Evolutionary conservation across 1,140 invertebrate genomes (phyloP).

Genomic region (Carposina sasakii): DNA sequence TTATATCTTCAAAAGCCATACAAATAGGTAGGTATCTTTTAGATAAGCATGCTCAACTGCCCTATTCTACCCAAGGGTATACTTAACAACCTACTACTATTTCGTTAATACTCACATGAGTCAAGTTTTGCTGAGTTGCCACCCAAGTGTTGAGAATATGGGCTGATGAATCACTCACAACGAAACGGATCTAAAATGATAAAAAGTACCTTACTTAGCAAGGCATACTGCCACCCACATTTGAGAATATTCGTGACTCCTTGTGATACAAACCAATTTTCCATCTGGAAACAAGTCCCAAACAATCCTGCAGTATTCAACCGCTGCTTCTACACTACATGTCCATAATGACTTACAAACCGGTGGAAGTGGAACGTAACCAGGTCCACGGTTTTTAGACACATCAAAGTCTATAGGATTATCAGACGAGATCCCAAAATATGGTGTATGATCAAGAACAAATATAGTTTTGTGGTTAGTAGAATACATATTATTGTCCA

Average conservation of each 20-base stretch:
- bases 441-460: conserved; percentile 93
- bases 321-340: conserved; percentile 91
- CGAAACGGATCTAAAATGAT: conserved; percentile 82
- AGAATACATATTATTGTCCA: conserved; percentile 63
- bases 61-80: too few species aligned
- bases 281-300: conserved; percentile 95
- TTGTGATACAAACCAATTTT: conserved; percentile 79
- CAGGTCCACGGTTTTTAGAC: conserved; percentile 78
- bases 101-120: conserved; percentile 85
- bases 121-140: conserved; percentile 85
- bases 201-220: conserved; percentile 9
- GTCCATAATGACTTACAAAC: conserved; percentile 96
- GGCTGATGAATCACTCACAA: conserved; percentile 86
- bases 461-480: conserved; percentile 95
- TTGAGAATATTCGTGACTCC: too few species aligned
- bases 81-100: too few species aligned
- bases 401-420: conserved; percentile 92
- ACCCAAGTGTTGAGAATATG: conserved; percentile 89
- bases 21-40: too few species aligned
- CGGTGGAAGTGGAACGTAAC: conserved; percentile 78
- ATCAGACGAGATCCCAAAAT: conserved; percentile 90
- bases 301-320: conserved; percentile 96
- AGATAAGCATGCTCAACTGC: too few species aligned
- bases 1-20: too few species aligned
- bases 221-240: neutral